Percentiles rank a stretch among this genome's conserved stretches.
phyloP scores from a whole-genome alignment of 2,888 invertebrate species.

The Diarsia rubi region DNA sequence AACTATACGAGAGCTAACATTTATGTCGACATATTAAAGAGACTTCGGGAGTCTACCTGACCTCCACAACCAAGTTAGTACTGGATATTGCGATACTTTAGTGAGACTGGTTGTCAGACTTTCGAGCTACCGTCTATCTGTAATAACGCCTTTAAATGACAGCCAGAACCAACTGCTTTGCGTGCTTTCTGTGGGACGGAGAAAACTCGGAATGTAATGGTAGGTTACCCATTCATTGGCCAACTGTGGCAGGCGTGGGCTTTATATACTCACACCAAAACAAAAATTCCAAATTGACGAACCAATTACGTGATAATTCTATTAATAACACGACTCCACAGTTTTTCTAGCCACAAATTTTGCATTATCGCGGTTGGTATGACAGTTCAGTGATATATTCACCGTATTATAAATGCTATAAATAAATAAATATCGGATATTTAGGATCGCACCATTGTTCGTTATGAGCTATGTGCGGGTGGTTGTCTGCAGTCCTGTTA shows the following conservation, averaged over 20 bases:
- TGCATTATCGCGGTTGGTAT: conserved; percentile 90
- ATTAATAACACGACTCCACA: conserved; percentile 71
- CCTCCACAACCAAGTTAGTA: too few species aligned
- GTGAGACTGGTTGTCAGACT: too few species aligned
- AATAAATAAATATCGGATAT: conserved; percentile 89
- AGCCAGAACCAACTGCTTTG: too few species aligned
- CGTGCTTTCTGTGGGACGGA: too few species aligned
- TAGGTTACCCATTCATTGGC: too few species aligned
- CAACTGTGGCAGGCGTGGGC: too few species aligned
- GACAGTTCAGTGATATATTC: conserved; percentile 90
- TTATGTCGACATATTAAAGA: neutral
- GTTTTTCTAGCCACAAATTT: conserved; percentile 81
- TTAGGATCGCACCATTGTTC: conserved; percentile 89
- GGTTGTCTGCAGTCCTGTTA: conserved; percentile 75
- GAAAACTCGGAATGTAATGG: too few species aligned
- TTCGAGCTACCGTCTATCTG: too few species aligned
- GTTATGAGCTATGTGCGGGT: conserved; percentile 82
- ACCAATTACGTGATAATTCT: conserved; percentile 32
- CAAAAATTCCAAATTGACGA: neutral
- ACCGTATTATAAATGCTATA: conserved; percentile 90
- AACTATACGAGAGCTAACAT: neutral
- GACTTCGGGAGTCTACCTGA: neutral
- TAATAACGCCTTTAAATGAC: too few species aligned
- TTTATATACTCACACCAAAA: neutral
- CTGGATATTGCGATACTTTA: too few species aligned